A percentile compares a stretch with the other conserved stretches of the same genome.
Conservation (phyloP, 2,797 vertebrate species). For the Anguilla marmorata region DNA sequence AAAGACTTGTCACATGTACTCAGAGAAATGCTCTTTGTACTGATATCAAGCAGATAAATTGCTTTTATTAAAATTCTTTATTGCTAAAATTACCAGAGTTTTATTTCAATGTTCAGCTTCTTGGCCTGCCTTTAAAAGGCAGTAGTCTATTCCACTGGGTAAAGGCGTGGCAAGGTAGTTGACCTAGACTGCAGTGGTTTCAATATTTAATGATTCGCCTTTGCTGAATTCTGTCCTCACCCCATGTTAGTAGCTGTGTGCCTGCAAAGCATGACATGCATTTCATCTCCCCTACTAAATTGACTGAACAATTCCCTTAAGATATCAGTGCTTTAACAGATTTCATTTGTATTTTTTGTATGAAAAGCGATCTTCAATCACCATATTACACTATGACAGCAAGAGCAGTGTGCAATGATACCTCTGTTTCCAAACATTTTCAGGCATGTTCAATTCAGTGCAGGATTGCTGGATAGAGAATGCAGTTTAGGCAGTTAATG, state of each 20-base stretch:
- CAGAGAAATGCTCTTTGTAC: neutral
- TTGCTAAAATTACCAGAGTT: neutral
- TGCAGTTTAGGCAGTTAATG: neutral
- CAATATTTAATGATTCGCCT: conserved; percentile 27
- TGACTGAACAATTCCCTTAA: neutral
- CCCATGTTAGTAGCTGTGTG: neutral
- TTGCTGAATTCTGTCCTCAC: conserved; percentile 16
- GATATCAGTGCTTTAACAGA: neutral
- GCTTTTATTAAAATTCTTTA: neutral
- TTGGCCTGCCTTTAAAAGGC: neutral
- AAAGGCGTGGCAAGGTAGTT: neutral
- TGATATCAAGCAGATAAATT: neutral
- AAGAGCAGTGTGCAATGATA: neutral
- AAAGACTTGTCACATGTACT: neutral
- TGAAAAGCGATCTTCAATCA: neutral
- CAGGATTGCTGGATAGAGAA: neutral
- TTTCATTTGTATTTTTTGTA: neutral
- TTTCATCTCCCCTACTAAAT: neutral
- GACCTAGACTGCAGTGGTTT: conserved; percentile 20
- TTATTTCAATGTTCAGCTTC: neutral
- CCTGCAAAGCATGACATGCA: conserved; percentile 13
- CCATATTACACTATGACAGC: neutral
- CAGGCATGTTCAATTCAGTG: neutral
- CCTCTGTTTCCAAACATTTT: neutral
- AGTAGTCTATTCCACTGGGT: neutral